Base-by-base conservation (phyloP, 53 echinoderm and acorn worm species). In the Mesocentrotus franciscanus region DNA sequence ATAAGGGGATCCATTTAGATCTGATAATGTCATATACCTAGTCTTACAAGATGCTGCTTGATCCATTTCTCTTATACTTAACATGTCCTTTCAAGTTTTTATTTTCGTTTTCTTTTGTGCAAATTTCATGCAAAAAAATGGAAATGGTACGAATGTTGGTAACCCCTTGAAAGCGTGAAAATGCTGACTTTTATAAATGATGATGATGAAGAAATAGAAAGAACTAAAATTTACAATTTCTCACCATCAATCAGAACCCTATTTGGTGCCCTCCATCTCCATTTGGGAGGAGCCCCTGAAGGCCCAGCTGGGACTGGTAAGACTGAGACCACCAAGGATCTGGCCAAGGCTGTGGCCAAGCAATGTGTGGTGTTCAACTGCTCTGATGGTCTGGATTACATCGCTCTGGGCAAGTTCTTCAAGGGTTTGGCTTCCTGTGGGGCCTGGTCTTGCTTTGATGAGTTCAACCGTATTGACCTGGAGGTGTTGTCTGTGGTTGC, bases 351-450 rank as follows among this genome's bases (percentile, higher is more conserved):
- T 71, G 99, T 99, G 4, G 99, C 99, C 94, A 99, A 99, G 93
- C 99, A 99, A 95, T 99, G 99, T 64, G 99, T 99, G 95, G 99
- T 99, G 30, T 99, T 99, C 95, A 99, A 99, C 96, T 99, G 99
- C 95, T 99, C 99, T 0, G 99, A 99, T 95, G 99, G 99, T 74
- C 97, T 99, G 96, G 99, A 99, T 71, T 99, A 99, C 96, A 97
- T 99, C 10, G 99, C 99, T 61, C 95, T 99, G 83, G 99, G 99
- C 10, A 99, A 99, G 93, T 99, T 99, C 96, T 99, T 99, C 97
- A 99, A 99, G 95, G 99, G 99, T 72, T 95, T 99, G 90, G 99
- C 99, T 68, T 99, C 99, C 33, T 99, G 99, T 83, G 99, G 99
- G 0, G 99, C 99, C 66, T 99, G 99, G 99, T 99, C 99, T 10